phyloP scores from a whole-genome alignment of 2,888 invertebrate genomes.

The Netelia inedita region DNA sequence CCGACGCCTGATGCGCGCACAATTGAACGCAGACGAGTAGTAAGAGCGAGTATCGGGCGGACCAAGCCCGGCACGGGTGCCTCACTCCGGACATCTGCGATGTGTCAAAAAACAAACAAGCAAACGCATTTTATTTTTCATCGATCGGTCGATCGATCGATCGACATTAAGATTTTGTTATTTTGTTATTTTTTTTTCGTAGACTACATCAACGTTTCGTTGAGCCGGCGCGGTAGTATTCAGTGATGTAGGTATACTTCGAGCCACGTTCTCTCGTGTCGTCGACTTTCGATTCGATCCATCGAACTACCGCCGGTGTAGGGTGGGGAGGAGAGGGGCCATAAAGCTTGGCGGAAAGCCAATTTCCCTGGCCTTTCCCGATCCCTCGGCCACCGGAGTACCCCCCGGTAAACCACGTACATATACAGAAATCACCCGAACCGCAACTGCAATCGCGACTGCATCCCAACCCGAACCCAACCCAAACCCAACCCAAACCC shows the following conservation, averaged over 20 bases:
- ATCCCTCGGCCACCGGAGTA: slow-evolving; percentile 14
- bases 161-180: too few relatives aligned
- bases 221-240: too few relatives aligned
- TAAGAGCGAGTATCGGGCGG: slow-evolving; percentile 74
- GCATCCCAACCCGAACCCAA: slow-evolving; percentile 44
- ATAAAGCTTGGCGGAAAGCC: slow-evolving; percentile 57
- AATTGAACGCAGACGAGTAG: slow-evolving; percentile 78
- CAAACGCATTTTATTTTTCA: neutral
- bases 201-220: too few relatives aligned
- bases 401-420: neutral
- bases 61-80: slow-evolving; percentile 75
- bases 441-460: too few relatives aligned
- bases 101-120: slow-evolving; percentile 43
- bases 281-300: slow-evolving; percentile 60
- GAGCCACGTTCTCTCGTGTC: neutral
- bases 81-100: slow-evolving; percentile 77
- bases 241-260: too few relatives aligned
- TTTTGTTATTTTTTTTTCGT: too few relatives aligned
- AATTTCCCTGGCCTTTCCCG: slow-evolving; percentile 58
- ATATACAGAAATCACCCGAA: neutral
- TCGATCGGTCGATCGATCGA: neutral
- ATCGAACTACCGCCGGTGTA: slow-evolving; percentile 43
- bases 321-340: too few relatives aligned
- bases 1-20: slow-evolving; percentile 74
- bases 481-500: slow-evolving; percentile 41